Base-by-base conservation (phyloP, 2,888 invertebrate species). In the Macrophya alboannulata region DNA sequence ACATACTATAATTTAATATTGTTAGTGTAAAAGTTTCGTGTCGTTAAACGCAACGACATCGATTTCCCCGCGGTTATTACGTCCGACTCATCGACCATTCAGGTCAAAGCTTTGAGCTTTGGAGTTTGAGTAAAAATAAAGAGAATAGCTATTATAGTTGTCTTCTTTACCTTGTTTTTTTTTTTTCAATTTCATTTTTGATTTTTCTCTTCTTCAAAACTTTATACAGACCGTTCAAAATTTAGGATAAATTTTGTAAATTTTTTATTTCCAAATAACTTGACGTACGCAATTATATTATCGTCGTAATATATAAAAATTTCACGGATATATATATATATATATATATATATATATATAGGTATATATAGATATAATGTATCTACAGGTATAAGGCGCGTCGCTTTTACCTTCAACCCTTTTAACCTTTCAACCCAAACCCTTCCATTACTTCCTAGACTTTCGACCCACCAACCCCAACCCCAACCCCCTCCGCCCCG, bases 1-100 rank as follows among this genome's bases (percentile, higher is more conserved):
- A 65, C 6, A 21, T 10, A 31, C 31, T 15, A 12, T 15, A 74
- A 48, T 45, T 48, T 48, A 74, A 17, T 71, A 40, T 40, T 48
- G 21, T 74, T 48, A 43, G 21, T 48, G n/a, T 2, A 74, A 74
- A 74, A 74, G 25, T 77, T 77, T 59, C 59, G 37, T 8, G 37
- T 55, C 55, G 55, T 55, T 55, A 55, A 84, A 31, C 74, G 15
- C 51, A 40, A 45, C 84, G 59, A 68, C 62, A 15, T 51, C 17
- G 84, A 45, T 55, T 68, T 40, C 12, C 17, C 3, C 31, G 1
- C 31, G 1, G 31, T 31, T 51, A 43, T 40, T 65, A 40, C 17
- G 62, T 59, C 43, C 59, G 17, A 68, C 10, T 62, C 74, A 74
- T 62, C 43, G 77, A 77, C 55, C 77, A 77, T 77, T 40, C 77